Conservation (phyloP, 2,888 invertebrate species). For the Andricus quercusramuli region DNA sequence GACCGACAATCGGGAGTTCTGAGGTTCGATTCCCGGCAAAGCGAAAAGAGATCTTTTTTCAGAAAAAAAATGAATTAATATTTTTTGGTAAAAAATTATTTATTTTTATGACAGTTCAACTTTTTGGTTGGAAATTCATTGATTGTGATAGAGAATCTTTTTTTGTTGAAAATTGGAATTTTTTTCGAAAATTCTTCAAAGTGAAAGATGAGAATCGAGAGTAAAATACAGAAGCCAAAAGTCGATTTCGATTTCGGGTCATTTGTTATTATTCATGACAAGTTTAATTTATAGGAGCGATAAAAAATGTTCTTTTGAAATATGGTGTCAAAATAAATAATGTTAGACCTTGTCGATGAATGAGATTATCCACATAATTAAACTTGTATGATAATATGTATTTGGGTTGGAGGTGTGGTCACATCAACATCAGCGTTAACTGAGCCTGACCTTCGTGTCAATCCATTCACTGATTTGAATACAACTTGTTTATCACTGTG, state of each 20-base stretch:
- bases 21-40: no score
- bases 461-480: constrained; percentile 32
- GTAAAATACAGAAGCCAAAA: background rate
- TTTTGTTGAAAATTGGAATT: no score
- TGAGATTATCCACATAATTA: constrained; percentile 26
- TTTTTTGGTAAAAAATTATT: no score
- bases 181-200: background rate
- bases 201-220: background rate
- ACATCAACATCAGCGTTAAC: constrained; percentile 17
- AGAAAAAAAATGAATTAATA: no score
- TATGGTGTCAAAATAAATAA: constrained; percentile 8
- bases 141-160: no score
- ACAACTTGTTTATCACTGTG: constrained; percentile 40
- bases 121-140: no score
- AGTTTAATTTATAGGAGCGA: constrained; percentile 3
- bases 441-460: constrained; percentile 31
- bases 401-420: constrained; percentile 33
- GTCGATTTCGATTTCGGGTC: background rate
- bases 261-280: background rate
- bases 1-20: no score
- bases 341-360: constrained; percentile 23
- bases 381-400: constrained; percentile 31
- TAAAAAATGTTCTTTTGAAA: background rate
- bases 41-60: no score
- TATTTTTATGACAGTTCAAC: no score